phyloP scores from a whole-genome alignment of 2,888 invertebrate species.

The Nomada hirtipes region DNA sequence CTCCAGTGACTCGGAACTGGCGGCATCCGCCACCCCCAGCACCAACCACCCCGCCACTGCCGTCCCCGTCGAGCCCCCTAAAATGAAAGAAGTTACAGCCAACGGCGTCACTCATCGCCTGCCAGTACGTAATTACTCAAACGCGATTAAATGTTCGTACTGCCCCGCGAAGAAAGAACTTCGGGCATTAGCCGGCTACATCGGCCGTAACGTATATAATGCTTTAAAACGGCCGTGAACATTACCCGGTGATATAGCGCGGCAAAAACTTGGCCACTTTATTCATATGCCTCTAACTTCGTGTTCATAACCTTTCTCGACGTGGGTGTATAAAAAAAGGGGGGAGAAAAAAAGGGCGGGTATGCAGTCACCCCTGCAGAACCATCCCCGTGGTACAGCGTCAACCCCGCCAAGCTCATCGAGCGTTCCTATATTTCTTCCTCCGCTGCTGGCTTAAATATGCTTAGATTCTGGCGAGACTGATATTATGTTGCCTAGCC shows the following conservation, averaged over 20 bases:
- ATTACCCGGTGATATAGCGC: constrained; percentile 79
- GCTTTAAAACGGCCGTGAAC: constrained; percentile 75
- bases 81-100: constrained; percentile 35
- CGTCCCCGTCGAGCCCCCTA: background rate
- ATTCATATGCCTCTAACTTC: constrained; percentile 77
- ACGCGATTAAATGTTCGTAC: constrained; percentile 64
- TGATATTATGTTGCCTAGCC: constrained; percentile 68
- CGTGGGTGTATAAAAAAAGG: constrained; percentile 68
- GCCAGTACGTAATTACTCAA: constrained; percentile 68
- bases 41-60: background rate
- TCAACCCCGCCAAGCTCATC: constrained; percentile 44
- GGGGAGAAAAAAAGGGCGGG: constrained; percentile 37
- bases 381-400: constrained; percentile 32
- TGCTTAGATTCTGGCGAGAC: constrained; percentile 76
- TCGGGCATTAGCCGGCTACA: constrained; percentile 59
- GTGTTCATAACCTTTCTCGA: constrained; percentile 74
- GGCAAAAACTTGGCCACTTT: constrained; percentile 80
- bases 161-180: constrained; percentile 53
- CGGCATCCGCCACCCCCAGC: background rate
- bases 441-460: constrained; percentile 73
- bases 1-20: constrained; percentile 5
- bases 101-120: constrained; percentile 62
- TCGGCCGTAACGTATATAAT: constrained; percentile 53
- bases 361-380: constrained; percentile 66
- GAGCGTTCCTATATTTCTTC: constrained; percentile 69